phyloP scores from a whole-genome alignment of 2,113 vertebrate species.

The Platycercus adscitus region DNA sequence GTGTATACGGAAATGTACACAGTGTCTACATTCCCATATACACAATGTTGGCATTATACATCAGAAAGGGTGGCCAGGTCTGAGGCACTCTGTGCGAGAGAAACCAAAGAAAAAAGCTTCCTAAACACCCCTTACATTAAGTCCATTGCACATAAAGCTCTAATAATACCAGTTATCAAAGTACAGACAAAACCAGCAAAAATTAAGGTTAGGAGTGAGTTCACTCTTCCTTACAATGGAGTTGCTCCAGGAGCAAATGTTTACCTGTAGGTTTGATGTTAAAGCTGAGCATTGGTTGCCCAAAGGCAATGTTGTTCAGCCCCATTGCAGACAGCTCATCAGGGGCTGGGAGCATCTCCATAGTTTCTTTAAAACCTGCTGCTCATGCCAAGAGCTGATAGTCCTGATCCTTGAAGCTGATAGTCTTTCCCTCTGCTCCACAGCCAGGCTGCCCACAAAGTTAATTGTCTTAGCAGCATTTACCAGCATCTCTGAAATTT shows the following conservation, averaged over 20 bases:
- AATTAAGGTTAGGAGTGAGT: background rate
- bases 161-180: background rate
- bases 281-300: background rate
- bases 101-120: background rate
- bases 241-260: background rate
- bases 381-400: background rate
- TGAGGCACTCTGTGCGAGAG: background rate
- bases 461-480: background rate
- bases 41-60: background rate
- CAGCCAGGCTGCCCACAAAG: background rate
- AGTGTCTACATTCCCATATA: background rate
- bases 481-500: background rate
- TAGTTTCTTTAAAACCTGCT: background rate
- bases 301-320: background rate
- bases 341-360: background rate
- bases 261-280: background rate
- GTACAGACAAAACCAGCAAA: background rate
- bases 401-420: fast-evolving
- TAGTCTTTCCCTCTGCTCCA: background rate
- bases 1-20: background rate
- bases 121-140: background rate
- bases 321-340: background rate
- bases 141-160: background rate
- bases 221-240: background rate
- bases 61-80: background rate